These are phyloP conservation scores for Sinelater perroti DNA, from an alignment of 2,888 invertebrate species.

Conservation along the genomic window DNA sequence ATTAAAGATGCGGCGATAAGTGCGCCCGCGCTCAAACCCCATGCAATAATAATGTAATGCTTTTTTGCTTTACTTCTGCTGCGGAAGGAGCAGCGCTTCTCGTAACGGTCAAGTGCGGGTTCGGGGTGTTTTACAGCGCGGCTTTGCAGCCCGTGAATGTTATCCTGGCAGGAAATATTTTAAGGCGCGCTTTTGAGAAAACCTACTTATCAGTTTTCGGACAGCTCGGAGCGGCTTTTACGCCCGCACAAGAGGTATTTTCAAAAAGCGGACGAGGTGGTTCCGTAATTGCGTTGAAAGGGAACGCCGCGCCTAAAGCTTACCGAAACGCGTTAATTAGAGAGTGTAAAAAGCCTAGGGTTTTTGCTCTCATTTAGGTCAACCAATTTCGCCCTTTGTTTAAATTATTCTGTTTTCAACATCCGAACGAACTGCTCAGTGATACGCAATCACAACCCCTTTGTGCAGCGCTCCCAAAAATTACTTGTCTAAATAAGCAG, in stretches of 20 bases:
- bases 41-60: slow-evolving; percentile 28
- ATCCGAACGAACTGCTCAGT: neutral
- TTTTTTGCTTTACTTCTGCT: slow-evolving; percentile 25
- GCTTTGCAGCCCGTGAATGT: slow-evolving; percentile 7
- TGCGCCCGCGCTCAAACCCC: slow-evolving; percentile 38
- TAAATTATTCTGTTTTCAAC: neutral
- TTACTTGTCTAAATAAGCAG: neutral
- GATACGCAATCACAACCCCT: neutral
- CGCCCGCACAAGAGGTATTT: too few species aligned
- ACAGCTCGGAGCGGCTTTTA: too few species aligned
- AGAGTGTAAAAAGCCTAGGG: neutral
- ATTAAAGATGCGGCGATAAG: slow-evolving; percentile 61
- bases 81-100: slow-evolving; percentile 18
- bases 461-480: neutral
- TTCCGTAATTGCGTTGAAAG: too few species aligned
- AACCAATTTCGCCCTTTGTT: neutral
- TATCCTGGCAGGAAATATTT: slow-evolving; percentile 10
- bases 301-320: too few species aligned
- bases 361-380: neutral
- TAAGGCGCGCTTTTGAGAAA: neutral
- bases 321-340: too few species aligned
- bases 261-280: too few species aligned
- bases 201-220: too few species aligned
- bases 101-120: slow-evolving; percentile 27
- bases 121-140: slow-evolving; percentile 12